Base-by-base conservation (phyloP, 1,140 invertebrate species). In the Ericerus pela region DNA sequence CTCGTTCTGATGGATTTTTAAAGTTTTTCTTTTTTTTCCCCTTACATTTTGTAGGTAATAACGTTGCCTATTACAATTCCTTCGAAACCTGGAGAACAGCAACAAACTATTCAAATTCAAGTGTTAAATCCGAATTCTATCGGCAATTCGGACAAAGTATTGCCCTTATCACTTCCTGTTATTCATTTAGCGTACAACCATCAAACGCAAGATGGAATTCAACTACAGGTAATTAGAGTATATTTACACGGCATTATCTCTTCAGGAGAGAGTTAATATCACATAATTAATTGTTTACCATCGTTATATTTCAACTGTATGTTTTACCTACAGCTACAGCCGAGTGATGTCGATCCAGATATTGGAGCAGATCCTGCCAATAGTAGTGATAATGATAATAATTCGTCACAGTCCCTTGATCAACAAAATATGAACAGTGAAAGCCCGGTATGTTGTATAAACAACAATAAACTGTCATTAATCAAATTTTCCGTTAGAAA, bases 81-180 rank as follows among this genome's bases (percentile, higher is more conserved):
- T 6, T 71, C 76, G 2, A 85, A 85, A 64, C 81, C 83, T 63
- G 82, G 79, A 68, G 74, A 70, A 51, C 62, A 63, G 18, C 81
- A 82, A 62, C 80, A 82, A 60, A 82, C 80, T 8, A 78, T 85
- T 14, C 83, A 85, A 66, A 85, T 85, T 43, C 82, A 84, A 66
- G 82, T 85, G 36, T 72, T 82, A 6, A 77, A 74, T 62, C 79
- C 79, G 1, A 78, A 73, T 20, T 47, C 43, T 1, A 54, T 54
- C 22, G 56, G 59, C 27, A 59, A 51, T 33, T 51, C 51, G n/a
- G 57, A 58, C 29, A 54, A 63, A 22, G 47, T 58, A 4, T 41
- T 66, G 12, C 64, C 64, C n/a, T 51, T 65, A 26, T 61, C 62
- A 0, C 26, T 47, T 10, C 81, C 81, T 1, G 79, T 85, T 2